Evolutionary conservation across 2,113 vertebrate genomes (phyloP).

Genomic region (Chaetodon auriga): DNA sequence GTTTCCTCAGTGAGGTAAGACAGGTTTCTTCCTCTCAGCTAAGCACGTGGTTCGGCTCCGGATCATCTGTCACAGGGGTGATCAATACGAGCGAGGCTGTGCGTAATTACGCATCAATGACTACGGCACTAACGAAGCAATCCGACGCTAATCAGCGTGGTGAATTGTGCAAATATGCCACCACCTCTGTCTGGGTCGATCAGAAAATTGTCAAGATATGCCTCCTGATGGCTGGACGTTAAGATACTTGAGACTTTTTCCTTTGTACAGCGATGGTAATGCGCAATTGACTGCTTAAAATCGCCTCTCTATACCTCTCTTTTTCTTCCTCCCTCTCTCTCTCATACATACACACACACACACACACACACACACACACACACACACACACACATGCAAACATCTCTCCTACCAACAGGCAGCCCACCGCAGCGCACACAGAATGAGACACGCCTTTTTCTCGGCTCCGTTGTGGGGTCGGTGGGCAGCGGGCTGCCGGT

Average conservation of each 20-base stretch:
- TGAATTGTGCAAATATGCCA: conserved; percentile 17
- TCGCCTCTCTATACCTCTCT: not conserved
- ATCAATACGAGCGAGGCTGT: conserved; percentile 15
- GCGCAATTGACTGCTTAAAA: conserved; percentile 40
- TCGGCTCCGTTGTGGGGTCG: conserved; percentile 76
- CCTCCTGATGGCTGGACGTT: no score
- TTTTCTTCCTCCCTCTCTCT: not conserved
- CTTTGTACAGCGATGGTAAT: conserved; percentile 29
- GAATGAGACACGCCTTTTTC: conserved; percentile 79
- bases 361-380: conserved; percentile 22
- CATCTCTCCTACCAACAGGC: conserved; percentile 37
- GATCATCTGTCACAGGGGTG: conserved; percentile 19
- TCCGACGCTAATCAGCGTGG: conserved; percentile 3
- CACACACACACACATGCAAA: conserved; percentile 39
- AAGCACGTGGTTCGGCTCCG: conserved; percentile 32
- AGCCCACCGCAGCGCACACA: conserved; percentile 69
- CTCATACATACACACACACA: conserved; percentile 20
- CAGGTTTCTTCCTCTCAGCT: not conserved
- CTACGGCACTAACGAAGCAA: conserved; percentile 13
- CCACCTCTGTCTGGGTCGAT: conserved; percentile 18
- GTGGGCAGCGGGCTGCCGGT: conserved; percentile 78
- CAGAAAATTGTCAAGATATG: not conserved
- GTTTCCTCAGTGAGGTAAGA: not conserved
- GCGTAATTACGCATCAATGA: conserved; percentile 74
- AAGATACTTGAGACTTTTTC: conserved; percentile 12